These are phyloP conservation scores for Poecilobothrus nobilitatus DNA, from an alignment of 2,888 invertebrate species.

Conservation along the genomic window DNA sequence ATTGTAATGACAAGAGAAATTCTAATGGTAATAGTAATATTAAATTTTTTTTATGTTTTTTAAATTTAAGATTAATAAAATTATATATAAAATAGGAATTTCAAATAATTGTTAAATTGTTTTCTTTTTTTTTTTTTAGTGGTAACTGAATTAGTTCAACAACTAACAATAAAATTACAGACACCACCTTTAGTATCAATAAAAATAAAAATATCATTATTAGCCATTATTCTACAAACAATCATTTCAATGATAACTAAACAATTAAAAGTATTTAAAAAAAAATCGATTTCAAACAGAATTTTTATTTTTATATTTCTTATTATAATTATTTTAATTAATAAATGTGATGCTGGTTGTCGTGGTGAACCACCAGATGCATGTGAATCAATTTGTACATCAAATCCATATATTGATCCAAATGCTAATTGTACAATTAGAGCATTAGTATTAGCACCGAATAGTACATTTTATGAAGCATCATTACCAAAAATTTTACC, in stretches of 20 bases:
- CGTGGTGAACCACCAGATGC: background rate
- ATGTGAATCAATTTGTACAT: conserved; percentile 25
- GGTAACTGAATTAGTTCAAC: background rate
- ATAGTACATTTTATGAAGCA: conserved; percentile 48
- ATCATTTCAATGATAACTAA: too few relatives aligned
- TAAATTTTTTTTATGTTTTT: background rate
- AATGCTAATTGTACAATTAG: conserved; percentile 50
- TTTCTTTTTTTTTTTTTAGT: background rate
- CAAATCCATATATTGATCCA: background rate
- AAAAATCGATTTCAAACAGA: background rate
- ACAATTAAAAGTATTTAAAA: too few relatives aligned
- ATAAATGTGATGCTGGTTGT: background rate
- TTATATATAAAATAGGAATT: too few relatives aligned
- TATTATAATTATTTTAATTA: background rate
- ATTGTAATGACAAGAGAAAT: background rate
- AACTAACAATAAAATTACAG: too few relatives aligned
- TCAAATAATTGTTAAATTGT: background rate
- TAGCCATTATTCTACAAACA: too few relatives aligned
- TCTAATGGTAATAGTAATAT: background rate
- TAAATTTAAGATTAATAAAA: background rate
- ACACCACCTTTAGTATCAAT: too few relatives aligned
- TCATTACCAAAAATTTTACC: conserved; percentile 54
- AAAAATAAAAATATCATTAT: too few relatives aligned
- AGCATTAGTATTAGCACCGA: conserved; percentile 58
- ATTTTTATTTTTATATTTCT: background rate